These are phyloP conservation scores for Poeciliopsis prolifica DNA, from an alignment of 2,113 vertebrate species.

Conservation along the genomic window DNA sequence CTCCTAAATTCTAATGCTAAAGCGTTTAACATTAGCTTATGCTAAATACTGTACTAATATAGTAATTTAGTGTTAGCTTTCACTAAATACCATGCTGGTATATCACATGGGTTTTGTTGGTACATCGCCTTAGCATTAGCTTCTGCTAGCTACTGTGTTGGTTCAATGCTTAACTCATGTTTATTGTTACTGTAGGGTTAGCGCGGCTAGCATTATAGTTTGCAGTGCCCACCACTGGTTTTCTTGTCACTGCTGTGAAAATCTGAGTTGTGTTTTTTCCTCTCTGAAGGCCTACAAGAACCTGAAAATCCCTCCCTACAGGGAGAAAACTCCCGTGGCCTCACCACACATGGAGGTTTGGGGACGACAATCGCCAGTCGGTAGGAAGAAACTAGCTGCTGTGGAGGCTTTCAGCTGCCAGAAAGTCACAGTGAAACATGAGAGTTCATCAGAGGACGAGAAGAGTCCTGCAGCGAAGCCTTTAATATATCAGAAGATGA, in stretches of 20 bases:
- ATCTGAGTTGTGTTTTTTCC: constrained; percentile 1
- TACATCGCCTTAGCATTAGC: too few relatives aligned
- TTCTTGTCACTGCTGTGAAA: background rate
- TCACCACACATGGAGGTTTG: background rate
- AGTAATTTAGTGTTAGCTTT: too few relatives aligned
- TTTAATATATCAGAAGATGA: rapidly evolving
- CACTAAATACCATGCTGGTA: too few relatives aligned
- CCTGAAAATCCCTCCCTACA: background rate
- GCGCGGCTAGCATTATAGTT: too few relatives aligned
- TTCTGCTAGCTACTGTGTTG: too few relatives aligned
- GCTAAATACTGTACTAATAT: too few relatives aligned
- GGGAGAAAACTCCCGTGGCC: background rate
- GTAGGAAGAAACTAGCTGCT: background rate
- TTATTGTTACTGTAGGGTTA: too few relatives aligned
- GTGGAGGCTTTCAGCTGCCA: rapidly evolving
- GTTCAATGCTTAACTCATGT: too few relatives aligned
- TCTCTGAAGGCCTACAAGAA: constrained; percentile 21
- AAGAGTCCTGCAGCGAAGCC: background rate
- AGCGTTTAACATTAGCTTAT: too few relatives aligned
- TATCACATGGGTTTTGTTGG: too few relatives aligned
- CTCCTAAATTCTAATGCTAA: too few relatives aligned
- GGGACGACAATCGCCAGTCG: rapidly evolving
- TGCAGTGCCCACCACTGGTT: too few relatives aligned
- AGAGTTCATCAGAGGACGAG: constrained; percentile 5
- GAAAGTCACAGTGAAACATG: background rate